Evolutionary conservation across 2,888 invertebrate species (phyloP).

Genomic region (Ernsta delagoae): DNA sequence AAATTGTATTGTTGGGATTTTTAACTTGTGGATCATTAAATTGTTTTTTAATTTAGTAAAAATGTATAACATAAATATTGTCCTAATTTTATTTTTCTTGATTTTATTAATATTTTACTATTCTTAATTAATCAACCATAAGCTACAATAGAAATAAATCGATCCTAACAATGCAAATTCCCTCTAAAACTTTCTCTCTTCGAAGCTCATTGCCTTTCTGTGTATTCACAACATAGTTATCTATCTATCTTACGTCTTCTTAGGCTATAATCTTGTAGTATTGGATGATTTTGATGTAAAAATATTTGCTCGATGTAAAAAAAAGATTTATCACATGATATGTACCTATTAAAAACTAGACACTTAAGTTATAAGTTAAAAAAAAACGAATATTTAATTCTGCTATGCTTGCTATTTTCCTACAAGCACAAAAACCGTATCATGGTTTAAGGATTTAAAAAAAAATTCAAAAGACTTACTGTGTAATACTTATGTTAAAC

Average conservation of each 20-base stretch:
- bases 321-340: too few species aligned
- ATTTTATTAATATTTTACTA: too few species aligned
- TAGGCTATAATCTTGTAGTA: conserved; percentile 9
- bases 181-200: conserved; percentile 38
- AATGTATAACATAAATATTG: too few species aligned
- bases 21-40: too few species aligned
- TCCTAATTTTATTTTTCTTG: too few species aligned
- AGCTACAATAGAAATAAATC: background rate
- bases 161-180: conserved; percentile 17
- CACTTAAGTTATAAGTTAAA: background rate
- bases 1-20: too few species aligned
- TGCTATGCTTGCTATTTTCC: too few species aligned
- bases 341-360: background rate
- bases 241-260: conserved; percentile 15
- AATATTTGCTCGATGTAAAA: background rate
- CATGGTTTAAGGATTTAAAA: too few species aligned
- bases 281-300: background rate
- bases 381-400: background rate
- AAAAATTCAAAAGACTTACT: too few species aligned
- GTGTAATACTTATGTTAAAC: too few species aligned
- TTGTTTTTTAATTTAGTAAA: too few species aligned
- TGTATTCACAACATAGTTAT: conserved; percentile 53
- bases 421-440: too few species aligned
- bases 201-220: conserved; percentile 74
- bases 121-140: background rate